Evolutionary conservation across 2,888 invertebrate genomes (phyloP).

Genomic region (Pandemis corylana): DNA sequence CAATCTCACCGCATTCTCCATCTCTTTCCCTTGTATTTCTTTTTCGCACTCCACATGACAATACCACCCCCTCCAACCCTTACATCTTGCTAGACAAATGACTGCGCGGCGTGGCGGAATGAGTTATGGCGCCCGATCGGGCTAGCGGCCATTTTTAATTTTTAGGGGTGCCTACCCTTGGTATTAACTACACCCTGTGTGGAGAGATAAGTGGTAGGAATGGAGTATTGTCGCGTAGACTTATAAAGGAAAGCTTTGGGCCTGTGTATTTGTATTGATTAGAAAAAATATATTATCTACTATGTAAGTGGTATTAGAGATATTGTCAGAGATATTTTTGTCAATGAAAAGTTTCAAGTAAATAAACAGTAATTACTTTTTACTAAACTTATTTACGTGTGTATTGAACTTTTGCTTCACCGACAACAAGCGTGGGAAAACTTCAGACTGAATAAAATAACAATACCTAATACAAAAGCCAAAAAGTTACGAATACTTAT

Average conservation of each 20-base stretch:
- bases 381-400: no score
- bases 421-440: no score
- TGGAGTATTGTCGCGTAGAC: background rate
- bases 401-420: no score
- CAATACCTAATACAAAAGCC: no score
- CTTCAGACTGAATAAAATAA: no score
- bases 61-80: slow-evolving; percentile 15
- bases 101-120: slow-evolving; percentile 71
- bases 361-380: no score
- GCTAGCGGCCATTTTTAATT: slow-evolving; percentile 84
- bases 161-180: slow-evolving; percentile 80
- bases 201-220: slow-evolving; percentile 11
- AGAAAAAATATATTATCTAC: no score
- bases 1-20: background rate
- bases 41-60: slow-evolving; percentile 10
- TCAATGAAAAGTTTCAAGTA: no score
- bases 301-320: no score
- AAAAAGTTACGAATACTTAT: no score
- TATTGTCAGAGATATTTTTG: no score
- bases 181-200: slow-evolving; percentile 57
- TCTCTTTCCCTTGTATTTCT: slow-evolving; percentile 7
- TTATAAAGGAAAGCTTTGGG: background rate
- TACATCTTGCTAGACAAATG: slow-evolving; percentile 82
- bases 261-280: background rate
- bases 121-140: slow-evolving; percentile 80